phyloP scores from a whole-genome alignment of 2,888 invertebrate genomes.

The Brachyptera risi region DNA sequence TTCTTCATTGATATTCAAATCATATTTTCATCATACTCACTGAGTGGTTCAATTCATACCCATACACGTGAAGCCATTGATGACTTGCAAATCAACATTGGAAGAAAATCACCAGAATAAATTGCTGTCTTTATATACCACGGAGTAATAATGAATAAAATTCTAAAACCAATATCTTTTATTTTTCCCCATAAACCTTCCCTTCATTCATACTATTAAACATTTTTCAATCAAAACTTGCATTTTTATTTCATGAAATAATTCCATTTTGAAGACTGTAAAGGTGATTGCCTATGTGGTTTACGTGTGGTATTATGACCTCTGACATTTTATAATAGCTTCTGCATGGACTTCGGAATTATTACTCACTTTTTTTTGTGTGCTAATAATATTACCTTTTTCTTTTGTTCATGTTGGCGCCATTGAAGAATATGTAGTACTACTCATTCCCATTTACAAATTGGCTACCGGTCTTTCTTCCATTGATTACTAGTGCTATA shows the following conservation, averaged over 20 bases:
- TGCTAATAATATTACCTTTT: conserved; percentile 23
- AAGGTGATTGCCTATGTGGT: background rate
- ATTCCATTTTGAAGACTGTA: background rate
- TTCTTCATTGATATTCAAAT: too few species aligned
- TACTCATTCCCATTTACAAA: background rate
- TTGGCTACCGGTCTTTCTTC: conserved; percentile 27
- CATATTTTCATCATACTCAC: too few species aligned
- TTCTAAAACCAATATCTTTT: background rate
- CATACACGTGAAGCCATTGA: too few species aligned
- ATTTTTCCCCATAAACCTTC: background rate
- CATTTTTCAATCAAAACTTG: conserved; percentile 15
- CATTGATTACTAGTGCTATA: conserved; percentile 21
- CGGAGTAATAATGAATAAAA: too few species aligned
- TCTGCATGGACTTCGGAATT: background rate
- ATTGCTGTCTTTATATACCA: too few species aligned
- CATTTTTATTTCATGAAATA: too few species aligned
- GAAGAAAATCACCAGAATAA: background rate
- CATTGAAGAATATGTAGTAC: conserved; percentile 5
- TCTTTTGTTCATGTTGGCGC: background rate
- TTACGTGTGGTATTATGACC: conserved; percentile 8
- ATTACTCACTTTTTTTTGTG: conserved; percentile 9
- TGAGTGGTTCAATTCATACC: too few species aligned
- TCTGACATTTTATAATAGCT: conserved; percentile 21
- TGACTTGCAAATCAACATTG: background rate
- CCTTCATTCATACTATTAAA: conserved; percentile 4